Percentiles rank a stretch among this genome's conserved stretches.
These are phyloP conservation scores for Tetrao urogallus DNA, from an alignment of 2,113 vertebrate species.

Conservation along the genomic window DNA sequence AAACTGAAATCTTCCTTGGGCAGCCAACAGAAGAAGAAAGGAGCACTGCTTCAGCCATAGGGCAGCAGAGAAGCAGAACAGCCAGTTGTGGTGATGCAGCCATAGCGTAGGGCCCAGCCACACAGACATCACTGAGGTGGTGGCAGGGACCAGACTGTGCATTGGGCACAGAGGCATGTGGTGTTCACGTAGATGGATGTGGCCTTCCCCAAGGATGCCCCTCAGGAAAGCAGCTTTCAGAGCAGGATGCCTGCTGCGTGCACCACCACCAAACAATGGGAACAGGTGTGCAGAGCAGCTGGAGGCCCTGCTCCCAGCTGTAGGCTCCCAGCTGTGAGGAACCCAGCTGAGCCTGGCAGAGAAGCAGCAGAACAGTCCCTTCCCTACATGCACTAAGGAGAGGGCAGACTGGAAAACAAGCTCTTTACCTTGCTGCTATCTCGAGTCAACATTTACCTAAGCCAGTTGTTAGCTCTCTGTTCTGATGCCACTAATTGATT, in stretches of 20 bases:
- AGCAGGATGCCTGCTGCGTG: neutral
- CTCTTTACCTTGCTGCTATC: conserved; percentile 55
- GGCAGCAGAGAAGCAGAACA: accelerated
- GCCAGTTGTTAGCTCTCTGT: neutral
- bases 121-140: accelerated
- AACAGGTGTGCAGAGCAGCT: accelerated
- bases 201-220: neutral
- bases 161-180: neutral
- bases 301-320: neutral
- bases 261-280: neutral
- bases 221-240: neutral
- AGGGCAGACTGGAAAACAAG: conserved; percentile 18
- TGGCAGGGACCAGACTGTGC: too few species aligned
- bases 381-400: neutral
- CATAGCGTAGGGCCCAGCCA: neutral
- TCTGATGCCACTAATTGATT: conserved; percentile 49
- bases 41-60: neutral
- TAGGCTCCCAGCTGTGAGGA: neutral
- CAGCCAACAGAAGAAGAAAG: neutral
- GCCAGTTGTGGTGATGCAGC: neutral
- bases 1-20: neutral
- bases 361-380: neutral
- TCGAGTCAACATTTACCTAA: conserved; percentile 56
- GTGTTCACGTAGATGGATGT: neutral
- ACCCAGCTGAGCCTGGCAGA: neutral